phyloP scores from a whole-genome alignment of 30 jellyfish, hydroid and myxozoan species.

The Nemopilema nomurai region DNA sequence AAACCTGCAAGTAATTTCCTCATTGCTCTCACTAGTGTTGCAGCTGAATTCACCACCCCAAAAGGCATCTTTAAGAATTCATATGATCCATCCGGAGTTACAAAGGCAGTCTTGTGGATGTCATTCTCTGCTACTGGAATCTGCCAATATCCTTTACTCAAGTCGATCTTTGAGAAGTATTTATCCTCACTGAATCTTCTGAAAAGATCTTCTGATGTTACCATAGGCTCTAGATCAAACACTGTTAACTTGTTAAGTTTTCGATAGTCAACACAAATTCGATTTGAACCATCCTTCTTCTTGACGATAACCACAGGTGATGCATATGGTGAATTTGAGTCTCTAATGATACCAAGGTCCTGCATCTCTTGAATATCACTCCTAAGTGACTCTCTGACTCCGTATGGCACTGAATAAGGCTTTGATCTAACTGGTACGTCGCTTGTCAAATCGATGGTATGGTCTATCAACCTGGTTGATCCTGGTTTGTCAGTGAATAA shows the following conservation, averaged over 20 bases:
- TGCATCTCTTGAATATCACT: slow-evolving; percentile 48
- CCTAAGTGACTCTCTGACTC: slow-evolving; percentile 46
- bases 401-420: slow-evolving; percentile 56
- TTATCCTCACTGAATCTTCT: slow-evolving; percentile 19
- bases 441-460: slow-evolving; percentile 32
- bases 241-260: slow-evolving; percentile 32
- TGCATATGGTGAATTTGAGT: slow-evolving; percentile 48
- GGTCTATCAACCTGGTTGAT: slow-evolving; percentile 24
- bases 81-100: slow-evolving; percentile 27
- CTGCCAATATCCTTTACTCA: slow-evolving; percentile 43
- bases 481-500: slow-evolving; percentile 62
- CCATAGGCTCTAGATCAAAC: slow-evolving; percentile 43
- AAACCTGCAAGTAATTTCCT: slow-evolving; percentile 13
- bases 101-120: slow-evolving; percentile 36
- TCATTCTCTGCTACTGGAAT: slow-evolving; percentile 23
- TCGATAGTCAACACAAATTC: slow-evolving; percentile 41
- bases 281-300: slow-evolving; percentile 31
- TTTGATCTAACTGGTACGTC: slow-evolving; percentile 57
- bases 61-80: slow-evolving; percentile 49
- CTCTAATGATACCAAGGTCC: slow-evolving; percentile 39
- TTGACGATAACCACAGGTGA: slow-evolving; percentile 49
- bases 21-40: slow-evolving; percentile 15
- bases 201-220: slow-evolving; percentile 6
- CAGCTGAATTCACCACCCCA: slow-evolving; percentile 37
- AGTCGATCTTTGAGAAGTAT: slow-evolving; percentile 29